phyloP scores from a whole-genome alignment of 2,797 vertebrate genomes.

The Clarias laeviceps region DNA sequence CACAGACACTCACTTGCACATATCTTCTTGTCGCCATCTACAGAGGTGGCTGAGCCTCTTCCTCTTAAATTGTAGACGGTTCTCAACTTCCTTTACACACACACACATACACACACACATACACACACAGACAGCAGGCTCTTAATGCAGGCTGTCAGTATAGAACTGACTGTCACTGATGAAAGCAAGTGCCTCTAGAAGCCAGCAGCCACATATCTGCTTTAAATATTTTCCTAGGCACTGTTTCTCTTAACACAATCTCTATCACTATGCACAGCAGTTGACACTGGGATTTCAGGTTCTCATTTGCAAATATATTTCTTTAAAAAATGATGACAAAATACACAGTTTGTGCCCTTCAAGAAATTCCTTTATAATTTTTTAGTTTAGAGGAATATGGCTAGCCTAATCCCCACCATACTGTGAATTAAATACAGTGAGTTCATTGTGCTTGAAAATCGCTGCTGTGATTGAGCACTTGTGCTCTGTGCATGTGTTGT shows the following conservation, averaged over 20 bases:
- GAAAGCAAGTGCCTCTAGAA: conserved; percentile 25
- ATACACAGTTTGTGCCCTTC: not conserved
- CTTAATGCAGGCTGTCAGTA: conserved; percentile 41
- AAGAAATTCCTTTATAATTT: conserved; percentile 18
- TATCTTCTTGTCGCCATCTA: conserved; percentile 12
- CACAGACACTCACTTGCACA: not conserved
- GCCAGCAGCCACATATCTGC: conserved; percentile 12
- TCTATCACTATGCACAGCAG: not conserved
- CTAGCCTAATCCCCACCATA: conserved; percentile 19
- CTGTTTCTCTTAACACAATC: conserved; percentile 1
- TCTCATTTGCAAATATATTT: conserved; percentile 8
- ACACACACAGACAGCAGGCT: conserved; percentile 1
- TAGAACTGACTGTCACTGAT: conserved; percentile 4
- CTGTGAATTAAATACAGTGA: conserved; percentile 23
- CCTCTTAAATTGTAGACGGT: conserved; percentile 25
- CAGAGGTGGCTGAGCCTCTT: conserved; percentile 22
- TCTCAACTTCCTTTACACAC: conserved; percentile 9
- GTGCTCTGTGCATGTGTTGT: conserved; percentile 16
- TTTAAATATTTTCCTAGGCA: conserved; percentile 23
- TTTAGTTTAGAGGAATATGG: conserved; percentile 34
- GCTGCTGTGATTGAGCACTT: conserved; percentile 27
- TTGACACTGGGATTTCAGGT: no score
- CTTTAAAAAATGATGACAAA: not conserved
- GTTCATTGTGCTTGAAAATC: conserved; percentile 30
- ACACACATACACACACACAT: not conserved